phyloP scores from a whole-genome alignment of 2,113 vertebrate species.

The Phyllostomus hastatus region DNA sequence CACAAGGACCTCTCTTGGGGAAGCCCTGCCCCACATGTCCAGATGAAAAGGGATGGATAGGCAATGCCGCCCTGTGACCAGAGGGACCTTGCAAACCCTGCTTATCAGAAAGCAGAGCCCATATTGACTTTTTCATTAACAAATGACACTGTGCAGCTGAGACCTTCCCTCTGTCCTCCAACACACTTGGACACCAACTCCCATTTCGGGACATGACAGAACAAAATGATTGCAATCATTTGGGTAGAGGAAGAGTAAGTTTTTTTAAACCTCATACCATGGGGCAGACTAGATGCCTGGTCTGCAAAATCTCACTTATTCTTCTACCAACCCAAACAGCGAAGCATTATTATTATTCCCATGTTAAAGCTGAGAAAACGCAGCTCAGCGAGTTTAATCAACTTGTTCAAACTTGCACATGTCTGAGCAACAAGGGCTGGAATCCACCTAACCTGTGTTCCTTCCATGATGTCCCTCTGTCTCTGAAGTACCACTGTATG shows the following conservation, averaged over 20 bases:
- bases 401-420: background rate
- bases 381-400: background rate
- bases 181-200: background rate
- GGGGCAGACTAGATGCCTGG: background rate
- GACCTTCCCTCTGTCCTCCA: background rate
- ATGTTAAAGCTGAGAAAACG: background rate
- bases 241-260: background rate
- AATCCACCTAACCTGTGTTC: accelerated
- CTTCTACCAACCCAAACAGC: background rate
- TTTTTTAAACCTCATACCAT: background rate
- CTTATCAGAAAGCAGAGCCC: background rate
- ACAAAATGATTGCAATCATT: background rate
- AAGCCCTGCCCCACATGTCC: background rate
- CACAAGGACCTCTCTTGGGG: background rate
- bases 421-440: background rate
- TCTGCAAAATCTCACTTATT: background rate
- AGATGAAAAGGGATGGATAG: background rate
- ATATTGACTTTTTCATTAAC: background rate
- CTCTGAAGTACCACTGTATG: accelerated
- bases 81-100: background rate
- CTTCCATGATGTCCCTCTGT: background rate
- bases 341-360: background rate
- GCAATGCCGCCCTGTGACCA: accelerated
- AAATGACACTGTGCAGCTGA: background rate
- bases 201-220: background rate